phyloP scores from a whole-genome alignment of 1,140 invertebrate species.

The Gyrodactylus salaris region DNA sequence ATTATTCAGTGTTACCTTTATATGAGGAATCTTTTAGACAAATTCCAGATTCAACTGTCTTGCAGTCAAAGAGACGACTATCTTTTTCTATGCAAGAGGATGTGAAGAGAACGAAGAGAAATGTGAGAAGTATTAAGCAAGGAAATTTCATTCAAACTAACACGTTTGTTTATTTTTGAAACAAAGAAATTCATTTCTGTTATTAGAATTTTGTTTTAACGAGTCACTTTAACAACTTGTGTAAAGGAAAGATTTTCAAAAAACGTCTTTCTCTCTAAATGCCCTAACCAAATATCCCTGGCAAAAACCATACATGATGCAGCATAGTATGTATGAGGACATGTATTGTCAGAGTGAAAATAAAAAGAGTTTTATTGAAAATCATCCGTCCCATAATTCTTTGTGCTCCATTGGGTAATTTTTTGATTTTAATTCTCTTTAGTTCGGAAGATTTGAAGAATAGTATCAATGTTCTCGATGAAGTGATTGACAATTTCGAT shows the following conservation, averaged over 20 bases:
- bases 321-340: neutral
- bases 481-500: neutral
- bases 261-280: too few species aligned
- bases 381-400: neutral
- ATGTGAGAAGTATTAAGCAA: too few species aligned
- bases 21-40: neutral
- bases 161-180: too few species aligned
- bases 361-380: neutral
- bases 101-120: too few species aligned
- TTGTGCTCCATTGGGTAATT: neutral
- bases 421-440: neutral
- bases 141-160: too few species aligned
- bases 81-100: neutral
- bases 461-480: neutral
- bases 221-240: too few species aligned
- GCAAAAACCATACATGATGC: too few species aligned
- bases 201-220: too few species aligned
- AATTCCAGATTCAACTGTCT: neutral
- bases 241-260: too few species aligned
- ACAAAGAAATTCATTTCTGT: too few species aligned
- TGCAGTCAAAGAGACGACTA: neutral
- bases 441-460: neutral
- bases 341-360: neutral
- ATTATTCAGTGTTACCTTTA: neutral
- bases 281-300: too few species aligned